Evolutionary conservation across 2,888 invertebrate genomes (phyloP), one percentile per base, ranked within the genome.

Genomic region (Hirtodrosophila cameraria): DNA sequence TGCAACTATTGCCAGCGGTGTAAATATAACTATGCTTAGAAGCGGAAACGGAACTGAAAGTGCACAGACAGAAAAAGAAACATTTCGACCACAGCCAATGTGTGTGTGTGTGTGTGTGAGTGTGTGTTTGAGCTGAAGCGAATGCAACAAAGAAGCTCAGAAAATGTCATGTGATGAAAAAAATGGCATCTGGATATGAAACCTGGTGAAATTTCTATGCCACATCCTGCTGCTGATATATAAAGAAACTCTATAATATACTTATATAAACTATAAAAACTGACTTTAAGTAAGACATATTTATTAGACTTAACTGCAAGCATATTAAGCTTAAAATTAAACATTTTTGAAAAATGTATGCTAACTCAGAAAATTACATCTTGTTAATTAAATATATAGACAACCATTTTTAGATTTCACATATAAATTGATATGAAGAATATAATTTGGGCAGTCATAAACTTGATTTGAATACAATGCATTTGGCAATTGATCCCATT

Each of bases 1-100:
- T 55, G 65, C 75, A 67, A 67, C 38, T 53, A 59, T 58, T 67
- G 45, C 46, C 36, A 48, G 36, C 66, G 45, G 59, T 61, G 61
- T 53, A 67, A 61, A 75, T 76, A 65, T 62, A 76, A 64, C 71
- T 63, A 48, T 71, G 67, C 67, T 77, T 77, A 67, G 64, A 52
- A 64, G 54, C 74, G 66, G 71, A 77, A 77, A 12, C 52, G 52
- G 71, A 77, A 77, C 11, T 46, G 52, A 59, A 65, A 39, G 31
- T 28, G 45, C 36, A 38, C 30, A 41, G 39, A 27, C 28, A 53
- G 45, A 49, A 46, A 50, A 43, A 28, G 25, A 18, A 23, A 6
- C 2, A 27, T 5, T 8, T 11, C 31, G 6, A 7, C 7, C 2
- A 20, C 9, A 6, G 12, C 11, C 23, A 30, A 30, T 43, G 30